Percentiles rank a stretch among this genome's conserved stretches.
phyloP scores from a whole-genome alignment of 2,888 invertebrate genomes.

The Lydus trimaculatus region DNA sequence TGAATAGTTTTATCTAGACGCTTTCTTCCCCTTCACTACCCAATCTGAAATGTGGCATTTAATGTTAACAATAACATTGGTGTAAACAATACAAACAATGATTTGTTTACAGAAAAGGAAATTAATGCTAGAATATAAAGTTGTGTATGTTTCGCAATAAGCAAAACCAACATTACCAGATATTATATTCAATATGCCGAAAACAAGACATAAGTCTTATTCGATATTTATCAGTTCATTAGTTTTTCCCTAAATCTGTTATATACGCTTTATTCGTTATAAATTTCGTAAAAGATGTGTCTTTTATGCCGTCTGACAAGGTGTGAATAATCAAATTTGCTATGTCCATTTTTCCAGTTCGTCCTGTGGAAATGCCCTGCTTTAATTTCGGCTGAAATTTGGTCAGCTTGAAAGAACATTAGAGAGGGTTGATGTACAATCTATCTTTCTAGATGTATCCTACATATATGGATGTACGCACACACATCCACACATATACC shows the following conservation, averaged over 20 bases:
- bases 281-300: not conserved
- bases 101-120: conserved; percentile 33
- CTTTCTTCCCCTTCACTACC: conserved; percentile 13
- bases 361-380: not conserved
- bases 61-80: conserved; percentile 29
- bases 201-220: not conserved
- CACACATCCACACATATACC: conserved; percentile 28
- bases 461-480: conserved; percentile 14
- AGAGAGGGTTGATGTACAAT: conserved; percentile 3
- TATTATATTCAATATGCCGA: not conserved
- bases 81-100: conserved; percentile 34
- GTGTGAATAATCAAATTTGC: conserved; percentile 16
- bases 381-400: not conserved
- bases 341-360: not conserved
- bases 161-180: not conserved
- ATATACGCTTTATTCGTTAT: too few relatives aligned
- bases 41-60: conserved; percentile 30
- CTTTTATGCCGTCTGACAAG: not conserved
- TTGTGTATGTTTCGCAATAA: not conserved
- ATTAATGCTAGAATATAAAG: conserved; percentile 28
- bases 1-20: conserved; percentile 40
- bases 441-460: not conserved
- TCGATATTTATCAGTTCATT: too few relatives aligned
- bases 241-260: too few relatives aligned
- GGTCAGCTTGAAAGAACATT: not conserved